These are phyloP conservation scores for Pseudomugil gertrudae DNA, from an alignment of 2,797 vertebrate genomes.

Conservation along the genomic window DNA sequence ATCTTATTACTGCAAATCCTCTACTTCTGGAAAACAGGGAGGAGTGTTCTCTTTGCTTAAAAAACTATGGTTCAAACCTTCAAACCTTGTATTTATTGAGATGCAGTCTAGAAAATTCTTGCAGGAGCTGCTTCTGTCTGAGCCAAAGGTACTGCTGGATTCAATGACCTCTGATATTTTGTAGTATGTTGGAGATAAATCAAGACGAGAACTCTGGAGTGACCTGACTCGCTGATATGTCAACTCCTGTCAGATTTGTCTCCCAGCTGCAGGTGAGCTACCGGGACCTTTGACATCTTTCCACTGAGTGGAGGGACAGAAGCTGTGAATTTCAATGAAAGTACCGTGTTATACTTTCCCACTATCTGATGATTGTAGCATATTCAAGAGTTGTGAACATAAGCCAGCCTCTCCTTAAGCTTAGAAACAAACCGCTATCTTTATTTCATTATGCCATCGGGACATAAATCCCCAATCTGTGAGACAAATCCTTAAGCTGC, in stretches of 20 bases:
- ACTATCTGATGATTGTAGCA: constrained; percentile 30
- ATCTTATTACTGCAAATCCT: too few relatives aligned
- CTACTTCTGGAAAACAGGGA: too few relatives aligned
- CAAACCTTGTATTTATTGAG: constrained; percentile 22
- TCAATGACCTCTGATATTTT: constrained; percentile 37
- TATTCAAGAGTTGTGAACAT: constrained; percentile 33
- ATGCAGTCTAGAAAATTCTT: constrained; percentile 10
- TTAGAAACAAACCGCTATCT: constrained; percentile 41
- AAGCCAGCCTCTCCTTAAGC: constrained; percentile 32
- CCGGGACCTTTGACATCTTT: constrained; percentile 45
- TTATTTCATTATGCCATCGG: constrained; percentile 49
- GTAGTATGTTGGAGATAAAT: constrained; percentile 35
- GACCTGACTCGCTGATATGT: constrained; percentile 32
- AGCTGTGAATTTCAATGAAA: constrained; percentile 17
- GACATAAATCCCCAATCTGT: constrained; percentile 55
- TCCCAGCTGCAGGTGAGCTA: constrained; percentile 27
- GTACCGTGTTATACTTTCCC: constrained; percentile 8
- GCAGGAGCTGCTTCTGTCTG: constrained; percentile 14
- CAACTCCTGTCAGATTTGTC: constrained; percentile 41
- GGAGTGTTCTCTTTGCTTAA: background rate
- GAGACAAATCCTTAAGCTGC: constrained; percentile 62
- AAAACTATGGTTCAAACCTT: too few relatives aligned
- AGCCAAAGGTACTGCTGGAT: constrained; percentile 25
- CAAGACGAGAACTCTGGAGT: constrained; percentile 37
- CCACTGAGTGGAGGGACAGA: constrained; percentile 10